Conservation (phyloP, 2,113 vertebrate species). For the Oryzias curvinotus region DNA sequence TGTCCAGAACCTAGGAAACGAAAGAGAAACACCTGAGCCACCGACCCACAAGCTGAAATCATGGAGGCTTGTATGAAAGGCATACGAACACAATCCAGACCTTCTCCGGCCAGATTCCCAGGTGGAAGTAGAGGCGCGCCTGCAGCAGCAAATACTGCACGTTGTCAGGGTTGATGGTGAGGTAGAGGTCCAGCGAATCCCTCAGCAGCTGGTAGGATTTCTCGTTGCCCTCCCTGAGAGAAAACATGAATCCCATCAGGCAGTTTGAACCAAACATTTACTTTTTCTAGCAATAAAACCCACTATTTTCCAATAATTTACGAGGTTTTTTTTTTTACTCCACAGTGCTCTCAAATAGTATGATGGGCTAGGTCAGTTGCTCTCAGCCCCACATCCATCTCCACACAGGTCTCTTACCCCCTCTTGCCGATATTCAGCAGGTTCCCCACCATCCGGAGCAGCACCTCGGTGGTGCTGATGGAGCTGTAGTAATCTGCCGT, state of each 20-base stretch:
- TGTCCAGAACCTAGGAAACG: slow-evolving; percentile 88
- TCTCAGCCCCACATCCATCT: too few species aligned
- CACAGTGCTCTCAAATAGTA: too few species aligned
- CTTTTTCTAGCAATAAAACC: not conserved
- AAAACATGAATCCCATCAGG: not conserved
- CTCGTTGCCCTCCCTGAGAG: slow-evolving; percentile 89
- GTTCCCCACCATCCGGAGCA: slow-evolving; percentile 97
- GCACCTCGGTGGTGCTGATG: slow-evolving; percentile 89
- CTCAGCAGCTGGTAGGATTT: slow-evolving; percentile 95
- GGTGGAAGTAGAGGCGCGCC: slow-evolving; percentile 94
- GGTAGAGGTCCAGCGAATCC: slow-evolving; percentile 94
- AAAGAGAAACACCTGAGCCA: not conserved
- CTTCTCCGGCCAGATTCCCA: slow-evolving; percentile 99
- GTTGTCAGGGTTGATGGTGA: slow-evolving; percentile 97
- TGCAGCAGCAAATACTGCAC: slow-evolving; percentile 96
- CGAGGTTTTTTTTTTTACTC: too few species aligned
- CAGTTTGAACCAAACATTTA: not conserved
- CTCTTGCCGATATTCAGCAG: slow-evolving; percentile 93
- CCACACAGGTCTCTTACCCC: slow-evolving; percentile 78
- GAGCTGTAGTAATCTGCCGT: slow-evolving; percentile 91
- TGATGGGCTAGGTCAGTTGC: too few species aligned
- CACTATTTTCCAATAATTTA: not conserved
- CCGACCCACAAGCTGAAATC: too few species aligned
- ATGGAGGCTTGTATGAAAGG: too few species aligned
- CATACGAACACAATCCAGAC: slow-evolving; percentile 63